phyloP scores from a whole-genome alignment of 2,113 vertebrate species.

The Archocentrus centrarchus region DNA sequence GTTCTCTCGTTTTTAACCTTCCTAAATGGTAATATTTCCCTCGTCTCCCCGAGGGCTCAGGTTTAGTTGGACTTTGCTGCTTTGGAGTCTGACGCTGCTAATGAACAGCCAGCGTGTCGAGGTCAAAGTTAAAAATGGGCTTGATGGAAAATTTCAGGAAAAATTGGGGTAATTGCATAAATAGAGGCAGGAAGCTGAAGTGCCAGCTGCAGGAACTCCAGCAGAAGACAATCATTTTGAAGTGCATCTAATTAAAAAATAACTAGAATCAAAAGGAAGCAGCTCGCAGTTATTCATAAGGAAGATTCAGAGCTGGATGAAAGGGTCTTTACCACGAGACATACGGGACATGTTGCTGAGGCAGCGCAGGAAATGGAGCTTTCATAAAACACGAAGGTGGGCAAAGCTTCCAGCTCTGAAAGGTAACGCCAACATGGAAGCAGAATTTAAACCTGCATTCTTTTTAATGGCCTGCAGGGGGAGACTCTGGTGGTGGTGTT shows the following conservation, averaged over 20 bases:
- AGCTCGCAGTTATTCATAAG: background rate
- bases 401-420: background rate
- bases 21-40: background rate
- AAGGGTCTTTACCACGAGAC: background rate
- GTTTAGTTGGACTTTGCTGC: background rate
- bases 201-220: background rate
- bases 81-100: background rate
- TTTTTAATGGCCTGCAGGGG: background rate
- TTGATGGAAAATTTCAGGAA: accelerated
- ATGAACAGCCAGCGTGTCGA: background rate
- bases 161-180: background rate
- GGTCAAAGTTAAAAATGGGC: background rate
- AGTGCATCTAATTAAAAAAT: accelerated
- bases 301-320: background rate
- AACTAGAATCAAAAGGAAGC: background rate
- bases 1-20: background rate
- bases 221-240: accelerated
- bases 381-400: background rate
- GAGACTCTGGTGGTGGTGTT: background rate
- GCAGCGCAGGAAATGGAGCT: background rate
- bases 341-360: background rate
- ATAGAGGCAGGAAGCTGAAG: background rate
- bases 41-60: too few species aligned
- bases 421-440: background rate
- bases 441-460: background rate